Evolutionary conservation across 1,140 invertebrate genomes (phyloP), one percentile per base, ranked within the genome.

Genomic region (Lucilia sericata): DNA sequence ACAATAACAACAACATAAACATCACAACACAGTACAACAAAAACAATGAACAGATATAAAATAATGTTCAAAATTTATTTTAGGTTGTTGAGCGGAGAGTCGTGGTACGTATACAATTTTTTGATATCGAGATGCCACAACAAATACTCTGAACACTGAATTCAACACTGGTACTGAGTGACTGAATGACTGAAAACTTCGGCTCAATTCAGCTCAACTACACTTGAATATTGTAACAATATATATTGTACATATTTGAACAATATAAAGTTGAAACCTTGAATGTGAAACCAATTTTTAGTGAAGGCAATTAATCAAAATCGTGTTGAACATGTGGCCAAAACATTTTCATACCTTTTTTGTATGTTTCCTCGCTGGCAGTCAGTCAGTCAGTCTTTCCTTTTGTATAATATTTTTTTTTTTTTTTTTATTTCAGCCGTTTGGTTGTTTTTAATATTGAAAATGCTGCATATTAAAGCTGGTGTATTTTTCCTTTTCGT

Each of bases 301-400:
- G 60, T 80, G 76, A 80, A 80, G 76, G 76, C 76, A 80, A 80
- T 80, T 80, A 80, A 80, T 80, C 76, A 80, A 49, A 49, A 80
- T 80, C 76, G 42, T 49, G 47, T 80, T 21, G 42, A 30, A 49
- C 42, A 80, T 80, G 76, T 80, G 76, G 47, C 76, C 76, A 80
- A 70, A 70, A 70, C 17, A 70, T 70, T 70, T 19, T 70, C 19
- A 21, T 21, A 19, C 60, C 17, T 60, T 60, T 60, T 14, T 60
- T 60, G 13, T n/a, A 5, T 60, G 8, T n/a, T 60, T n/a, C 13
- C 5, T 60, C 13, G 13, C 10, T 60, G 4, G 13, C 51, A 30
- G 25, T 30, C 25, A 30, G 25, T 30, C 25, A 30, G 25, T 60
- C 13, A 12, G 8, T 7, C 19, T 19, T n/a, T 70, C 60, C 8